phyloP scores from a whole-genome alignment of 2,113 vertebrate species.

The Bagarius yarrelli region DNA sequence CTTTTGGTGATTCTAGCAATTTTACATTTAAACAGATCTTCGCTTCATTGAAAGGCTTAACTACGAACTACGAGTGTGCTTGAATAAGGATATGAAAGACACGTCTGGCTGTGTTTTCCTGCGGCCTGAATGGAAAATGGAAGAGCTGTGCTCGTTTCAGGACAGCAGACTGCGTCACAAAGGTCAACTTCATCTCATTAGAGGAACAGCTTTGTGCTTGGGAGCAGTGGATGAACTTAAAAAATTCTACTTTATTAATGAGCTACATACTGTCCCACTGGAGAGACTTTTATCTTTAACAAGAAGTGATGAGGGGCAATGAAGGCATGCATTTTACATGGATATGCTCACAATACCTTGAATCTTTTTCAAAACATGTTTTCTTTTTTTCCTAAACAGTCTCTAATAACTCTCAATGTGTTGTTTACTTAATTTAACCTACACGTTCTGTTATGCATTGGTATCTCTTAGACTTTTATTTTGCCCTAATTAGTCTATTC shows the following conservation, averaged over 20 bases:
- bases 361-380: too few relatives aligned
- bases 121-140: slow-evolving; percentile 37
- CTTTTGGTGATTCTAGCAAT: slow-evolving; percentile 13
- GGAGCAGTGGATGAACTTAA: slow-evolving; percentile 43
- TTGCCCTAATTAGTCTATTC: too few relatives aligned
- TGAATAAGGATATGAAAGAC: slow-evolving; percentile 40
- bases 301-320: background rate
- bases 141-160: slow-evolving; percentile 38
- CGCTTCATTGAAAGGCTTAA: slow-evolving; percentile 24
- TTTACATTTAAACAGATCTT: slow-evolving; percentile 33
- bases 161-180: slow-evolving; percentile 45
- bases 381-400: too few relatives aligned
- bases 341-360: background rate
- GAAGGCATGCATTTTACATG: background rate
- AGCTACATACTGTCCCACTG: slow-evolving; percentile 46
- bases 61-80: slow-evolving; percentile 21
- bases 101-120: slow-evolving; percentile 19
- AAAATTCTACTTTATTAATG: slow-evolving; percentile 51
- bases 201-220: slow-evolving; percentile 49
- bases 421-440: too few relatives aligned
- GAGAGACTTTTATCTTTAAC: slow-evolving; percentile 49
- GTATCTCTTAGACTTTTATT: too few relatives aligned
- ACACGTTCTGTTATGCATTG: too few relatives aligned
- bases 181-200: slow-evolving; percentile 51
- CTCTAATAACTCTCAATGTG: too few relatives aligned